Base-by-base conservation (phyloP, 53 echinoderm and acorn worm genomes). In the Henricia sp. region DNA sequence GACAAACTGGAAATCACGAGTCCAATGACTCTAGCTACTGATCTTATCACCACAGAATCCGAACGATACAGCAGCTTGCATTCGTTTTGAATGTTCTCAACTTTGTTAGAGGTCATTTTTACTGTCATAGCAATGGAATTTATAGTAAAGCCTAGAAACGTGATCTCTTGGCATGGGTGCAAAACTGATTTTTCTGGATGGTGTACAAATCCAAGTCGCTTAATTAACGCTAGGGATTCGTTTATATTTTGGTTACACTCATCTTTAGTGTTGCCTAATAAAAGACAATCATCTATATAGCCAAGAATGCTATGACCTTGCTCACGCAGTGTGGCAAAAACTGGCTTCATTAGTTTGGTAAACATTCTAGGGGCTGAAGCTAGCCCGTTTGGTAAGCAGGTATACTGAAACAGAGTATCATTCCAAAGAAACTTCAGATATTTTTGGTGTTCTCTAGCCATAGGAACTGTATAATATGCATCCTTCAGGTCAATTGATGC, bases 331-430 rank as follows among this genome's bases (percentile, higher is more conserved):
- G 50, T 68, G 11, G 88, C 68, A 80, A 56, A 87, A 5, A 74
- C 44, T n/a, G 88, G 88, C 59, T 87, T 87, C 52, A 87, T 39
- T 3, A 87, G 21, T 82, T 87, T 87, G 13, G 88, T 80, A 42
- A 87, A 87, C 70, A 88, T 80, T 19, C 78, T 53, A 6, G 88
- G 50, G 17, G 80, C 88, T 41, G 57, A 52, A 14, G 82, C 59
- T 28, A 70, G 17, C 1, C 88, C 88, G 72, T 88, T 88, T 6
- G 88, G 88, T 46, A 83, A 32, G 52, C 70, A 68, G 68, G 48
- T 46, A 46, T 46, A 46, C 14, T 55, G 55, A 55, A 55, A 41
- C 63, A 63, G 64, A 52, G 63, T 52, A 37, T 50, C 24, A 25
- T 25, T 21, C 84, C 84, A 84, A 3, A 69, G 26, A 55, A 84